Evolutionary conservation across 92 coral and sea anemone species (phyloP).

Genomic region (Porites divaricata): DNA sequence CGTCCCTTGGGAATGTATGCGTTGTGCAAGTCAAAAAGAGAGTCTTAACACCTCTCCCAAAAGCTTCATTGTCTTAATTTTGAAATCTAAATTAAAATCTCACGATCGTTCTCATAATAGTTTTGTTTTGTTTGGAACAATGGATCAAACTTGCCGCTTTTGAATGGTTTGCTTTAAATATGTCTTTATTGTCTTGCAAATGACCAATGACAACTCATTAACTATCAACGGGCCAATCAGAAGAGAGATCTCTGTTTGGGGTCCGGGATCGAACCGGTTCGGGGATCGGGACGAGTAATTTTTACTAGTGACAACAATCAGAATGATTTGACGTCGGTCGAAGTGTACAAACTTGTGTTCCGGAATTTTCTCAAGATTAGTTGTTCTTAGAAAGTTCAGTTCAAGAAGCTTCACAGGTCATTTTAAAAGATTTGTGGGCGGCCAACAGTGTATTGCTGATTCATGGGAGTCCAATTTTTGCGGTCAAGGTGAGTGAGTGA

Average conservation of each 20-base stretch:
- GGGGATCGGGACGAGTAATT: slow-evolving; percentile 1
- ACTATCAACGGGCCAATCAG: slow-evolving; percentile 60
- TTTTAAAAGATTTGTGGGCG: not conserved
- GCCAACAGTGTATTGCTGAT: not conserved
- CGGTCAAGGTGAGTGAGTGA: slow-evolving; percentile 20
- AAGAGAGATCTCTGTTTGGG: slow-evolving; percentile 39
- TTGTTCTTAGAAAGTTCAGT: not conserved
- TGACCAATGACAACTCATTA: slow-evolving; percentile 55
- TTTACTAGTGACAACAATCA: slow-evolving; percentile 4
- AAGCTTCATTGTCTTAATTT: slow-evolving; percentile 5
- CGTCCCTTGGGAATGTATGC: not conserved
- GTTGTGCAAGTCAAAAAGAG: not conserved
- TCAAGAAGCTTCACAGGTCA: not conserved
- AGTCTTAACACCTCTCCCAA: not conserved
- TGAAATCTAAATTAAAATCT: slow-evolving; percentile 25
- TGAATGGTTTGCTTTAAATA: slow-evolving; percentile 51
- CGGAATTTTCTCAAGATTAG: slow-evolving; percentile 24
- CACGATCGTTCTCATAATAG: not conserved
- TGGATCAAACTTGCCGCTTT: slow-evolving; percentile 28
- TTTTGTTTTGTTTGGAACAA: slow-evolving; percentile 18
- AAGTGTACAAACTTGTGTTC: not conserved
- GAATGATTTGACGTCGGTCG: not conserved
- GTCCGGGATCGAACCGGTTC: not conserved
- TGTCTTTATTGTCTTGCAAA: slow-evolving; percentile 43
- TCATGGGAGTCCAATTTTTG: not conserved